Base-by-base conservation (phyloP, 2,797 vertebrate species). In the Diplodus puntazzo region DNA sequence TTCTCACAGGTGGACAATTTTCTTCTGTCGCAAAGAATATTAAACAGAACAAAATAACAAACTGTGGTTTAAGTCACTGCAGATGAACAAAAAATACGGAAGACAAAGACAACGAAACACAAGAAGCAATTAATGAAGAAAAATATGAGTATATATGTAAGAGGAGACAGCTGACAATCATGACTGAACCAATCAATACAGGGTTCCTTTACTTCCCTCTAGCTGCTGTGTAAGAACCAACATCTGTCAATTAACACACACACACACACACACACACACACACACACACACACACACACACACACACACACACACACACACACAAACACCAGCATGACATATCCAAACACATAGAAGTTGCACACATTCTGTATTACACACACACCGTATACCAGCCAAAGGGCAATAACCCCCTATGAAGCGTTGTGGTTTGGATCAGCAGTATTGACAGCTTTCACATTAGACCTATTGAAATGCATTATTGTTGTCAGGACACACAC, bases 391-490 rank as follows among this genome's bases (percentile, higher is more conserved):
- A 81, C 53, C 73, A 83, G 88, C 88, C 87, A 86, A 90, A 89
- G 91, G 91, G 89, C 86, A 88, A 84, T 88, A 90, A 82, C 86
- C 86, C 88, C 76, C 78, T 81, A 74, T 89, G 87, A 88, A 84
- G 78, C 78, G 30, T 73, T 85, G 81, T 87, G 88, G 79, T 87
- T 89, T 91, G 92, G 91, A 94, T 95, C 94, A 94, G 90, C 80
- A 86, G 73, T 95, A 95, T 95, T 91, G 94, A 93, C 94, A 96
- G 92, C 85, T 94, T 91, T 95, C 93, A 91, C 90, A 94, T 95
- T 92, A 92, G 81, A 86, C 82, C 90, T 81, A 92, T 91, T 95
- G 92, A 95, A 94, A 95, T 94, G 92, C 92, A 93, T 94, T 93
- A 92, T 92, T 92, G 91, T 88, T 74, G 57, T 50, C 10, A 2